A percentile compares a stretch with the other conserved stretches of the same genome.
Evolutionary conservation across 2,888 invertebrate genomes (phyloP).

Genomic region (Eupithecia inturbata): DNA sequence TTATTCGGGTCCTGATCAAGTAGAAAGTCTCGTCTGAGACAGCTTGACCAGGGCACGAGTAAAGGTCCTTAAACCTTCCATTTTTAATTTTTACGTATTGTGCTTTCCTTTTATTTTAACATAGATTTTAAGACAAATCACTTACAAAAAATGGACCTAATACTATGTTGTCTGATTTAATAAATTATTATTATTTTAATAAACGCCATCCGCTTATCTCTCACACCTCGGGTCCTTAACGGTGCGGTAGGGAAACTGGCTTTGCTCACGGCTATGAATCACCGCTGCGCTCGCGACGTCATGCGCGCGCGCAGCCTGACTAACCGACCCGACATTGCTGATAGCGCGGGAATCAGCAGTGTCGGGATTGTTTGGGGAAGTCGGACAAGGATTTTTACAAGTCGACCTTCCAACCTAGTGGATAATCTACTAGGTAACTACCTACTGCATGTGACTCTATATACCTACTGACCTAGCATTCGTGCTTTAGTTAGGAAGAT

Average conservation of each 20-base stretch:
- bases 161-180: no score
- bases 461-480: not conserved
- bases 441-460: not conserved
- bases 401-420: not conserved
- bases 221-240: conserved; percentile 58
- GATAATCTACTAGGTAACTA: not conserved
- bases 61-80: no score
- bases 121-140: no score
- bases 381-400: not conserved
- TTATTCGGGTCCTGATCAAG: no score
- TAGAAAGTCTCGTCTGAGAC: no score
- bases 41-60: no score
- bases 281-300: conserved; percentile 57
- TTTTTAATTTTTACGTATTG: no score
- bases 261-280: conserved; percentile 61
- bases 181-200: no score
- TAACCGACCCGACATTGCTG: conserved; percentile 40
- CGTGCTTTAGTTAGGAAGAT: not conserved
- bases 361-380: conserved; percentile 8
- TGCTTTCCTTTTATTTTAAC: no score
- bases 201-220: conserved; percentile 41
- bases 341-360: conserved; percentile 2
- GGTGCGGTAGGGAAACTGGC: conserved; percentile 75
- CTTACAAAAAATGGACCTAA: no score
- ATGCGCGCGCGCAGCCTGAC: conserved; percentile 54